A percentile compares a stretch with the other conserved stretches of the same genome.
These are phyloP conservation scores for Heterochromis multidens DNA, from an alignment of 2,113 vertebrate species.

Conservation along the genomic window DNA sequence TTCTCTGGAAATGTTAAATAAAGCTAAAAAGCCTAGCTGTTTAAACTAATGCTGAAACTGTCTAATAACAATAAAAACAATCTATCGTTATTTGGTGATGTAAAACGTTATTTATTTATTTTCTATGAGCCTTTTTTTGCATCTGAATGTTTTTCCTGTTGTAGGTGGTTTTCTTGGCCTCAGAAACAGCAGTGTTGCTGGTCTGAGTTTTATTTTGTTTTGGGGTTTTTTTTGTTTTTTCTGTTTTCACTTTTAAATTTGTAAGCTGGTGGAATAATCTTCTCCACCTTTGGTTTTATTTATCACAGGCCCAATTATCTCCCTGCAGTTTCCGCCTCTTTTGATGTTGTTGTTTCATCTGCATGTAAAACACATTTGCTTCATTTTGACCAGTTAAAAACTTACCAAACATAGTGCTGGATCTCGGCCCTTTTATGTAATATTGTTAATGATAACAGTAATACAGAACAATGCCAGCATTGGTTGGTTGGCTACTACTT, in stretches of 20 bases:
- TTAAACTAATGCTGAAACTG: not conserved
- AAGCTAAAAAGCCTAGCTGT: rapidly evolving
- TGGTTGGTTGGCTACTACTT: not conserved
- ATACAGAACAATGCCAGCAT: not conserved
- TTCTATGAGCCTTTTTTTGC: not conserved
- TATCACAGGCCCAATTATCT: not conserved
- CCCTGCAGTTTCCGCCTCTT: not conserved
- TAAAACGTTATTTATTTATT: too few species aligned
- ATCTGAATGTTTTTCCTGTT: not conserved
- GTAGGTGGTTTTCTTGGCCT: rapidly evolving
- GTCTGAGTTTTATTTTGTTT: not conserved
- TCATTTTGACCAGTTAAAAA: not conserved
- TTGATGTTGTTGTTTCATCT: not conserved
- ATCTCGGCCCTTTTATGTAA: not conserved
- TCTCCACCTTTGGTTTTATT: not conserved
- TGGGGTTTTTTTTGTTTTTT: not conserved
- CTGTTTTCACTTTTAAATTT: too few species aligned
- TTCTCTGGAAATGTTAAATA: not conserved
- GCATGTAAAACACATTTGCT: not conserved
- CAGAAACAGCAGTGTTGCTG: not conserved
- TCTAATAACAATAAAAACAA: not conserved
- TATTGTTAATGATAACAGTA: not conserved
- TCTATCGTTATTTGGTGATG: not conserved
- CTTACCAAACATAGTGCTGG: not conserved
- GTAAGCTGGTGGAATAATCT: not conserved